Base-by-base conservation (phyloP, 2,888 invertebrate species). In the Nasonia oneida region DNA sequence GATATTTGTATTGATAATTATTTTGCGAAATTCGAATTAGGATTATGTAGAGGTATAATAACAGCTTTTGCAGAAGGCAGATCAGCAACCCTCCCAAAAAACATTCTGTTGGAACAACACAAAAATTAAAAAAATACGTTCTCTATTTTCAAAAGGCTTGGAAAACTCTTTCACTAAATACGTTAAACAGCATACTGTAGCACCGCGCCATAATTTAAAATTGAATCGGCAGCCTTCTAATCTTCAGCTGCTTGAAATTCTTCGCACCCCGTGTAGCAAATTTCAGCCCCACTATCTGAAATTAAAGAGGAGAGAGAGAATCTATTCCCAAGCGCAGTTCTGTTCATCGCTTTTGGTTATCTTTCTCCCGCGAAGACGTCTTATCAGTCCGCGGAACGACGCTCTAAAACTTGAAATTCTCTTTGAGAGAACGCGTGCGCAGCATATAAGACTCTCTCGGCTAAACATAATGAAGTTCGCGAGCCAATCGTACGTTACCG, bases 301-400 rank as follows among this genome's bases (percentile, higher is more conserved):
- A 83, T 78, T 83, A 78, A 78, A 83, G 67, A 71, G 29, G 18
- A 47, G 57, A n/a, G 33, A 8, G 83, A 83, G 78, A 83, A 83
- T 78, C 83, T 71, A 83, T 83, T 83, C 71, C 42, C 67, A 42
- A 53, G 67, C 83, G 77, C n/a, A 61, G 57, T 83, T 71, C 82
- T 73, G 77, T 77, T 78, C 83, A 83, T 83, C 71, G 77, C 77
- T 77, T 83, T 78, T 57, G 70, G 71, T 83, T 78, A 77, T 83
- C 71, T 76, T 33, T 53, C 76, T 83, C 23, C 18, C 42, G 33
- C 67, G 76, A 76, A 76, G 47, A 75, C 47, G 76, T 83, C 82
- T 83, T 83, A 83, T 83, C 77, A 78, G 83, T 83, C 71, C 61
- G 33, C 37, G 77, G 71, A 82, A 83, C 83, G 77, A 83, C 47